Conservation (phyloP, 1,140 invertebrate species). For the Chlorops oryzae region DNA sequence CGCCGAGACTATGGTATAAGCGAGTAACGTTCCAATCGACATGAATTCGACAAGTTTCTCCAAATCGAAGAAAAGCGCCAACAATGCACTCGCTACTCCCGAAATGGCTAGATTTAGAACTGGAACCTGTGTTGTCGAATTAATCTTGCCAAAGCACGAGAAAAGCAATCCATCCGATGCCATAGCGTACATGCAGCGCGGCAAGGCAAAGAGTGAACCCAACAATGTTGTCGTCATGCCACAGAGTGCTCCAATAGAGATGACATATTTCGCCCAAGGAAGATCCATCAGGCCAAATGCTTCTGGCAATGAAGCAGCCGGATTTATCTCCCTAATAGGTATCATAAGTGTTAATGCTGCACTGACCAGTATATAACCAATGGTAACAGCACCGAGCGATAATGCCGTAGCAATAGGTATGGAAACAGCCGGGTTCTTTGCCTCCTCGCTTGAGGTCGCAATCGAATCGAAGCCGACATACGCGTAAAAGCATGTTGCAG, state of each 20-base stretch:
- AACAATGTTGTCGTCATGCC: constrained; percentile 85
- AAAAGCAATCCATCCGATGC: constrained; percentile 81
- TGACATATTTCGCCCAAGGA: constrained; percentile 80
- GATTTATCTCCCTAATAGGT: constrained; percentile 67
- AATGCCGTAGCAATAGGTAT: constrained; percentile 76
- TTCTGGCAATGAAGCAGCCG: constrained; percentile 75
- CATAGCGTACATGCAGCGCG: constrained; percentile 83
- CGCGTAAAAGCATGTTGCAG: constrained; percentile 85
- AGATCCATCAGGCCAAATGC: constrained; percentile 69
- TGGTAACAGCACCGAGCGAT: constrained; percentile 71
- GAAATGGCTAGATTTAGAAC: constrained; percentile 74
- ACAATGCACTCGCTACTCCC: constrained; percentile 67
- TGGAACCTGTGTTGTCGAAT: constrained; percentile 73
- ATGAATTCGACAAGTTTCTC: constrained; percentile 89
- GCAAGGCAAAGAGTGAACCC: constrained; percentile 76
- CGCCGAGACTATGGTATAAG: constrained; percentile 85
- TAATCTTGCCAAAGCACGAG: constrained; percentile 68
- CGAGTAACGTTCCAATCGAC: constrained; percentile 86
- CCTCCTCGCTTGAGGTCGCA: constrained; percentile 80
- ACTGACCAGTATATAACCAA: constrained; percentile 75
- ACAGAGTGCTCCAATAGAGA: constrained; percentile 80
- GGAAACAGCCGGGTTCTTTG: constrained; percentile 68
- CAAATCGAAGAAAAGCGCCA: constrained; percentile 82
- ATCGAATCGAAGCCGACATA: constrained; percentile 84
- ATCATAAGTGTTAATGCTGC: constrained; percentile 77